phyloP scores from a whole-genome alignment of 2,888 invertebrate genomes.

The Dorcus parallelipipedus region DNA sequence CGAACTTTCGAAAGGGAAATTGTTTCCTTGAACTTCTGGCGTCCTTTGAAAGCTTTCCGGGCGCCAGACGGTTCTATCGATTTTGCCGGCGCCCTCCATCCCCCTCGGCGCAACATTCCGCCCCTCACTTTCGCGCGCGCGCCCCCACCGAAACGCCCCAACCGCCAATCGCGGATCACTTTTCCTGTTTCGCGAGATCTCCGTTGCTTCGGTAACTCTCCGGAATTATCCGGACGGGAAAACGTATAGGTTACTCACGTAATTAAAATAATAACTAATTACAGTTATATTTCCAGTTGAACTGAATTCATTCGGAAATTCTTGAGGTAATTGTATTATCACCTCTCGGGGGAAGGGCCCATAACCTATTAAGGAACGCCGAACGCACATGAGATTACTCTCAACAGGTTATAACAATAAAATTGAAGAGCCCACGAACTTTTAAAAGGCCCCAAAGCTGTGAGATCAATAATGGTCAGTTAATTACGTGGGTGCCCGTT shows the following conservation, averaged over 20 bases:
- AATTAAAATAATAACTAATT: not conserved
- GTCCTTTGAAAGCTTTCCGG: slow-evolving; percentile 24
- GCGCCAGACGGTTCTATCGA: slow-evolving; percentile 32
- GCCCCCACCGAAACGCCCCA: slow-evolving; percentile 4
- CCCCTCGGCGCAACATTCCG: slow-evolving; percentile 10
- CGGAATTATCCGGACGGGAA: not conserved
- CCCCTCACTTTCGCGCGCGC: not conserved
- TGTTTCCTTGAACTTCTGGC: slow-evolving; percentile 19
- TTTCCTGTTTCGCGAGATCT: slow-evolving; percentile 10
- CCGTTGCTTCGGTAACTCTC: slow-evolving; percentile 4
- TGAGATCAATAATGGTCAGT: too few species aligned
- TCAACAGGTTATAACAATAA: too few species aligned
- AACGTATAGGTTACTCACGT: too few species aligned
- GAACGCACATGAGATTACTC: too few species aligned
- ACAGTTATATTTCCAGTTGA: too few species aligned
- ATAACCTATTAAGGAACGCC: too few species aligned
- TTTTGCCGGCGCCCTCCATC: slow-evolving; percentile 24
- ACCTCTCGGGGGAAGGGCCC: too few species aligned
- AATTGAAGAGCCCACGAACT: too few species aligned
- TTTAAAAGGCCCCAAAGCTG: too few species aligned
- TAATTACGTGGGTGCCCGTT: too few species aligned
- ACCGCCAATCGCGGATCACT: slow-evolving; percentile 12
- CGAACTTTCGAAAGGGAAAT: slow-evolving; percentile 13
- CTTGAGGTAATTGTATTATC: too few species aligned
- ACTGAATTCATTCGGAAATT: too few species aligned